Conservation (phyloP, 1,140 invertebrate genomes). For the Microplitis mediator region DNA sequence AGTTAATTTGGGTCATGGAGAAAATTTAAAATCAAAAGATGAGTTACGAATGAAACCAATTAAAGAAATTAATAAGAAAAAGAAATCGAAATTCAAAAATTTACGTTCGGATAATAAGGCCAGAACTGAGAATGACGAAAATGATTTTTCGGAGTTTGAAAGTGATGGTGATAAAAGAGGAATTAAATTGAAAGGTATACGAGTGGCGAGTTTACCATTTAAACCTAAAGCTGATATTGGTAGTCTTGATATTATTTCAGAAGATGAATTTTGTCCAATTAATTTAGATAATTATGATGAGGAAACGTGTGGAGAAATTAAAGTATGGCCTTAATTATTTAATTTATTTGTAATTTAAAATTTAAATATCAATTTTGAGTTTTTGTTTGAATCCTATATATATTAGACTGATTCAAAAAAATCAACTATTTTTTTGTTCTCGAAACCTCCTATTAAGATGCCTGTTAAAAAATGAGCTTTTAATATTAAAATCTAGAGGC, state of each 20-base stretch:
- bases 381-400: too few species aligned
- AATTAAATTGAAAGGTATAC: conserved; percentile 36
- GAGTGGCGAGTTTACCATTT: conserved; percentile 48
- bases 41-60: too few species aligned
- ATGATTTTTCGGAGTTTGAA: conserved; percentile 55
- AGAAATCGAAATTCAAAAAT: conserved; percentile 33
- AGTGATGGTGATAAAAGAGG: conserved; percentile 34
- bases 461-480: too few species aligned
- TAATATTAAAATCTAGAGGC: too few species aligned
- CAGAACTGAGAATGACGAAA: conserved; percentile 23
- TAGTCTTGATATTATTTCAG: conserved; percentile 46
- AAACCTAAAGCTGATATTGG: conserved; percentile 53
- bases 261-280: conserved; percentile 57
- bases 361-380: too few species aligned
- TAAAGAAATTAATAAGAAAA: conserved; percentile 7
- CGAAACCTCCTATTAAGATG: too few species aligned
- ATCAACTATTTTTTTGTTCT: too few species aligned
- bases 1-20: too few species aligned
- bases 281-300: conserved; percentile 51
- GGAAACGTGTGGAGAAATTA: conserved; percentile 41
- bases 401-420: too few species aligned
- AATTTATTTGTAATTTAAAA: too few species aligned
- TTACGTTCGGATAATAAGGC: conserved; percentile 44
- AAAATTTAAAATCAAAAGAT: too few species aligned
- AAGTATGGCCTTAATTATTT: conserved; percentile 45